These are phyloP conservation scores for Tragopan temminckii DNA, from an alignment of 2,797 vertebrate species.

Conservation along the genomic window DNA sequence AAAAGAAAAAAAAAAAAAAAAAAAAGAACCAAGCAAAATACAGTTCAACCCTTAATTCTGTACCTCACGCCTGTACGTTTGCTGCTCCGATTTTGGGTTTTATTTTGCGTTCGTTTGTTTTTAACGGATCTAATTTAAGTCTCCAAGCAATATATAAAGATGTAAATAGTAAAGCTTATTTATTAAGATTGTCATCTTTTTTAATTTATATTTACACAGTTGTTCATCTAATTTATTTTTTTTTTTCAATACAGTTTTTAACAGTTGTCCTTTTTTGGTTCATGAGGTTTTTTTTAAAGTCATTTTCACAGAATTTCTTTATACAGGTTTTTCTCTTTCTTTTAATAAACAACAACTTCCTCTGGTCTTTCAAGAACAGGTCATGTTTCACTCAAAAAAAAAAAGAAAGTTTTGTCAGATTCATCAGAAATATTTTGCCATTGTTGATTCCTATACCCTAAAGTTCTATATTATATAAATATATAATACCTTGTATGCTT, in stretches of 20 bases:
- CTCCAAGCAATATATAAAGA: slow-evolving; percentile 95
- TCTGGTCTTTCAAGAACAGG: slow-evolving; percentile 81
- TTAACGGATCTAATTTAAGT: slow-evolving; percentile 94
- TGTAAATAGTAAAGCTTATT: slow-evolving; percentile 99
- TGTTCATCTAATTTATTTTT: slow-evolving; percentile 98
- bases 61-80: slow-evolving; percentile 98
- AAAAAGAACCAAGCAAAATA: slow-evolving; percentile 80
- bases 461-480: slow-evolving; percentile 88
- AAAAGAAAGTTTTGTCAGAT: slow-evolving; percentile 75
- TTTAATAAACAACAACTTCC: slow-evolving; percentile 61
- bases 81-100: slow-evolving; percentile 90
- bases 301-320: slow-evolving; percentile 82
- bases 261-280: slow-evolving; percentile 85
- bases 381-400: slow-evolving; percentile 80
- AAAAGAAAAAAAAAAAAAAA: slow-evolving; percentile 54
- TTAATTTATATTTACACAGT: slow-evolving; percentile 99
- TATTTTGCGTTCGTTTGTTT: slow-evolving; percentile 93
- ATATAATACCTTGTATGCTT: slow-evolving; percentile 87
- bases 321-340: slow-evolving; percentile 76
- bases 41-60: slow-evolving; percentile 90
- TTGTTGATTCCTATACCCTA: slow-evolving; percentile 85
- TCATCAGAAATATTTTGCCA: slow-evolving; percentile 86
- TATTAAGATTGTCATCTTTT: slow-evolving; percentile 99
- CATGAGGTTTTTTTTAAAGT: slow-evolving; percentile 79
- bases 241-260: slow-evolving; percentile 92